These are phyloP conservation scores for Neotoma lepida DNA, from an alignment of 2,113 vertebrate species.

Conservation along the genomic window DNA sequence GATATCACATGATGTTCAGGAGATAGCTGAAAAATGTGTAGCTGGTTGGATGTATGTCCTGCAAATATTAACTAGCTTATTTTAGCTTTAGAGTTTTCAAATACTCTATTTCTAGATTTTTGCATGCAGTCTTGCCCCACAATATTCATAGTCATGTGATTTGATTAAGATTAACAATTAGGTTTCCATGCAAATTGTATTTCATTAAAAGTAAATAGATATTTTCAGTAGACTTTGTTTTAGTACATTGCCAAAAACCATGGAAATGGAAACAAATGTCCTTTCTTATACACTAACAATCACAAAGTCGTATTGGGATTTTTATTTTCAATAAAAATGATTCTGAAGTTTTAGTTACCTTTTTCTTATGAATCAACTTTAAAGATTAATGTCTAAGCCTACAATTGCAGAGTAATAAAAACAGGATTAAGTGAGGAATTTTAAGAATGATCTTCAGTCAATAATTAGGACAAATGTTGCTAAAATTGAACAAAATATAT, in stretches of 20 bases:
- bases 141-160: background rate
- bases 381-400: background rate
- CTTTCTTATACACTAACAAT: background rate
- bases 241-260: background rate
- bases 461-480: background rate
- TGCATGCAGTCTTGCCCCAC: background rate
- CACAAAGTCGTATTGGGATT: background rate
- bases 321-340: background rate
- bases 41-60: background rate
- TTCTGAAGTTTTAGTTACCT: background rate
- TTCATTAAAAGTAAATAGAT: background rate
- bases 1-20: background rate
- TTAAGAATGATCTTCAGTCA: background rate
- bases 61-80: background rate
- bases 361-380: background rate
- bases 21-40: background rate
- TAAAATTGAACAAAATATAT: background rate
- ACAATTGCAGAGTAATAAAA: background rate
- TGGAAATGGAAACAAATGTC: background rate
- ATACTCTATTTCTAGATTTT: slow-evolving; percentile 13
- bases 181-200: background rate
- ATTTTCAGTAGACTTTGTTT: background rate
- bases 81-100: background rate
- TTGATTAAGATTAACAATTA: background rate
- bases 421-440: background rate